These are phyloP conservation scores for Dendroctonus valens DNA, from an alignment of 1,140 invertebrate genomes.

Conservation along the genomic window DNA sequence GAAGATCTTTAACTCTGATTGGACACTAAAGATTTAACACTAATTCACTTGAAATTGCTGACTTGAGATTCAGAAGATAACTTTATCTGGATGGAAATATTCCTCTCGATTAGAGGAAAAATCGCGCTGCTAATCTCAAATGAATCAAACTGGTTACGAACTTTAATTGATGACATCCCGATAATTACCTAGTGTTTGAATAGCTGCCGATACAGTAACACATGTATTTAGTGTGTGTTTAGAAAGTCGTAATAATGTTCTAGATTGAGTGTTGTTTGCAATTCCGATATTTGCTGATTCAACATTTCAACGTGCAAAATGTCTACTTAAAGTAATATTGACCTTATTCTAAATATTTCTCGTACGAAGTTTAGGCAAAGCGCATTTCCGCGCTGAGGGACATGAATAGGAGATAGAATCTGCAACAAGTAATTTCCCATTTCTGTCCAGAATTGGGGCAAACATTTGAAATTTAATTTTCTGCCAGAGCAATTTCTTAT, in stretches of 20 bases:
- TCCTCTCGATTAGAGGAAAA: too few species aligned
- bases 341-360: too few species aligned
- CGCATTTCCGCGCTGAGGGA: not conserved
- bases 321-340: not conserved
- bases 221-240: not conserved
- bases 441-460: not conserved
- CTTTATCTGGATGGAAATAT: too few species aligned
- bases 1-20: too few species aligned
- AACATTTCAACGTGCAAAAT: not conserved
- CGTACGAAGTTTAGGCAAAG: not conserved
- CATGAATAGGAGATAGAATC: not conserved
- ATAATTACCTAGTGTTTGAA: too few species aligned
- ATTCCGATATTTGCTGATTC: not conserved
- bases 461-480: slow-evolving; percentile 9
- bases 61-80: too few species aligned
- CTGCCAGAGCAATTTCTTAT: slow-evolving; percentile 10
- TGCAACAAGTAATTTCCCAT: slow-evolving; percentile 4
- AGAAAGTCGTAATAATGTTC: not conserved
- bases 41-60: too few species aligned
- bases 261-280: not conserved
- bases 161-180: too few species aligned
- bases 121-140: too few species aligned
- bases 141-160: too few species aligned
- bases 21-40: too few species aligned
- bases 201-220: too few species aligned